Base-by-base conservation (phyloP, 1,140 invertebrate genomes). In the Limonius californicus region DNA sequence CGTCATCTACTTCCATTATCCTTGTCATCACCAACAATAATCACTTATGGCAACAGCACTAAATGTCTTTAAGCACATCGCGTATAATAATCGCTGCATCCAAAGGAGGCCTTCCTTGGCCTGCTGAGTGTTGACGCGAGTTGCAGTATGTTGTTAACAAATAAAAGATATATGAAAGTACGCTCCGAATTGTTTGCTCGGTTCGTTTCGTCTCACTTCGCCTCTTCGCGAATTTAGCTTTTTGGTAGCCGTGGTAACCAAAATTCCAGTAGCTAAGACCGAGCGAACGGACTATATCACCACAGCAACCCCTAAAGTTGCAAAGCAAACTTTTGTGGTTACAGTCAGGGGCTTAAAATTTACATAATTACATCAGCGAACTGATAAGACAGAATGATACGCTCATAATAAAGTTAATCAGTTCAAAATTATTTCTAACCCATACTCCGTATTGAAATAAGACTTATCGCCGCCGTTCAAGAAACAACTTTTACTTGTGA, bases 111-210 rank as follows among this genome's bases (percentile, higher is more conserved):
- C 45, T 50, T 50, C 45, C 14, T 50, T 50, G 45, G 45, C 45
- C 45, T 21, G 16, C 20, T 50, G 20, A 50, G 45, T 50, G 45
- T 50, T 50, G 45, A 50, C 45, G 45, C 45, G 45, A 50, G 45
- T 50, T 19, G 45, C 20, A 50, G 45, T 50, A 50, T 18, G 45
- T 50, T 50, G 45, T 50, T 50, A 50, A 50, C 45, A 50, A 50
- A 50, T 50, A 50, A 50, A 50, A 50, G 45, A 50, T 50, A 50
- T 50, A 50, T 50, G 45, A 50, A 50, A 50, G 45, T 50, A 14
- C 14, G 45, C 2, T n/a, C 45, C 45, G 45, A 50, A 50, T 50
- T 50, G 20, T 19, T 50, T 19, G 16, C 6, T 50, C 45, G 45
- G 45, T 19, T 8, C 11, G 2, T 18, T 50, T 50, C 45, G 45